A percentile compares a stretch with the other conserved stretches of the same genome.
These are phyloP conservation scores for Amphiura filiformis DNA, from an alignment of 35 echinoderm and acorn worm genomes.

Conservation along the genomic window DNA sequence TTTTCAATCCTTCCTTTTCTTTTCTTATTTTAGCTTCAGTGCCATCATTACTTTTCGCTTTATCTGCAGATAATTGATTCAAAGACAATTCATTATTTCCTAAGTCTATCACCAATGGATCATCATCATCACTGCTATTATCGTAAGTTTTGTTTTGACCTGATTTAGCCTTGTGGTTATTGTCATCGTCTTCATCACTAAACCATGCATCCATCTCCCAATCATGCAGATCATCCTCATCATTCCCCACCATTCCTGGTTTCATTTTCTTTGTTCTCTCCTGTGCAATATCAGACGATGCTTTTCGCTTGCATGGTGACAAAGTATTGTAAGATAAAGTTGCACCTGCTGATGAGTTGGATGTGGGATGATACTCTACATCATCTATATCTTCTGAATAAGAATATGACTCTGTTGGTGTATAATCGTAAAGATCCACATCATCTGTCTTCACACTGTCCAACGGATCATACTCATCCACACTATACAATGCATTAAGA, in stretches of 20 bases:
- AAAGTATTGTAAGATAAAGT: not conserved
- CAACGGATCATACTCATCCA: slow-evolving; percentile 27
- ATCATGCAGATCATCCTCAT: slow-evolving; percentile 11
- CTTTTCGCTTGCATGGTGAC: not conserved
- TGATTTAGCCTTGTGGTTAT: slow-evolving; percentile 26
- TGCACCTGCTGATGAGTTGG: not conserved
- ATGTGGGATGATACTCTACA: not conserved
- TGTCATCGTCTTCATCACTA: slow-evolving; percentile 1
- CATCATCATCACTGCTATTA: not conserved
- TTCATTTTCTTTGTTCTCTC: not conserved
- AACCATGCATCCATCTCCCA: slow-evolving; percentile 21
- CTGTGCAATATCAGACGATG: not conserved
- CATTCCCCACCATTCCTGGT: not conserved
- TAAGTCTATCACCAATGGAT: not conserved
- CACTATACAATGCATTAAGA: not conserved
- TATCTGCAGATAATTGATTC: not conserved
- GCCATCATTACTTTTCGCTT: not conserved
- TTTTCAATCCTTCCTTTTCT: no score
- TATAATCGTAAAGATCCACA: not conserved
- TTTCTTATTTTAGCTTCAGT: not conserved
- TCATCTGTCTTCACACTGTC: not conserved
- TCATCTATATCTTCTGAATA: not conserved
- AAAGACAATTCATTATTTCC: not conserved
- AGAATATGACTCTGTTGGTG: not conserved
- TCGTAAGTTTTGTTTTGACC: not conserved